Base-by-base conservation (phyloP, 2,888 invertebrate species). In the Ptychoptera contaminata region DNA sequence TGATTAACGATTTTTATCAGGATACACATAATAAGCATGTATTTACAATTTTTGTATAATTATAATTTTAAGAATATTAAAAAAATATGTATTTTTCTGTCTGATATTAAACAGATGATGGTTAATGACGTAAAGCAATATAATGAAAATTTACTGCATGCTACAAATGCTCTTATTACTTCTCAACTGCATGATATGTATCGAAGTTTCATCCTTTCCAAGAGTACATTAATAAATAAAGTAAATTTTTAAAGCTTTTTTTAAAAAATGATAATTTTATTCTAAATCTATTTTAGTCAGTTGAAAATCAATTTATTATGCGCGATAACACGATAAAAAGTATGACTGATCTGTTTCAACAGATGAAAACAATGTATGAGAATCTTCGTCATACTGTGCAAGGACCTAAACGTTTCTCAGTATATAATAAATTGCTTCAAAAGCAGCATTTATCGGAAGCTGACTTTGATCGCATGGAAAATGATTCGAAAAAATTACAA, bases 141-240 rank as follows among this genome's bases (percentile, higher is more conserved):
- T 12, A 34, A 34, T 10, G 42, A 34, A 16, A 42, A 42, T 42
- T 23, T 42, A 23, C 16, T 42, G n/a, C 30, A 34, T n/a, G 34
- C 23, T 9, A 35, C 42, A n/a, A 42, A 42, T 42, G 34, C 34
- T n/a, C n/a, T 42, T 11, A 16, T 34, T n/a, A 42, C 16, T 4
- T 16, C 34, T 9, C 12, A 12, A 16, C 12, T 42, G n/a, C 34
- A 42, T 12, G 34, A 23, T 2, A n/a, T 34, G 16, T 16, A 35
- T 30, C 10, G 16, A 12, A 34, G 34, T 16, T 42, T 42, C 34
- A 12, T 35, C 11, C 34, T 16, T n/a, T 16, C 34, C 8, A 35
- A 23, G 8, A 16, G 34, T 16, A 16, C 34, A 16, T 36, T 36
- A 12, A 36, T 14, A 14, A 35, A 35, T 35, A 35, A 35, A 11